Conservation (phyloP, 2,888 invertebrate species). For the Sinohyriopsis cumingii region DNA sequence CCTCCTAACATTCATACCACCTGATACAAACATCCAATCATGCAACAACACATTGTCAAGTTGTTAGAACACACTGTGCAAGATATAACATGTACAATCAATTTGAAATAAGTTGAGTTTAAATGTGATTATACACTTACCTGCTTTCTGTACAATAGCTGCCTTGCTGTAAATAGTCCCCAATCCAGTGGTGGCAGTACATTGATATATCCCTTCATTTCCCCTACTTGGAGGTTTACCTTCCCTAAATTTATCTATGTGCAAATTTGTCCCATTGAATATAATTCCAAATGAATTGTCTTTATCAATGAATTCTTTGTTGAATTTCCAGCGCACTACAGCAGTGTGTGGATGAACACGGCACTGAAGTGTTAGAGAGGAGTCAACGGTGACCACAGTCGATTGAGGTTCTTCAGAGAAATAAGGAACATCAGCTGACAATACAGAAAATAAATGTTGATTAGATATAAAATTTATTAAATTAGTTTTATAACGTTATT, state of each 20-base stretch:
- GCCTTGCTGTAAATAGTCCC: slow-evolving; percentile 41
- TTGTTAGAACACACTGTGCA: no score
- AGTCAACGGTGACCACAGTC: slow-evolving; percentile 37
- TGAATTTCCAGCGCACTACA: slow-evolving; percentile 44
- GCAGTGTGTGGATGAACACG: slow-evolving; percentile 36
- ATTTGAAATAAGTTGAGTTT: no score
- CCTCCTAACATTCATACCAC: no score
- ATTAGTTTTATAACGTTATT: no score
- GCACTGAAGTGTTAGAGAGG: slow-evolving; percentile 40
- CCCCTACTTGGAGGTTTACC: slow-evolving; percentile 24
- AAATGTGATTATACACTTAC: slow-evolving; percentile 14
- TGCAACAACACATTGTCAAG: no score
- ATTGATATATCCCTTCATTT: slow-evolving; percentile 40
- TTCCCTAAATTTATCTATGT: slow-evolving; percentile 27
- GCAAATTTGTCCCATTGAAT: slow-evolving; percentile 35
- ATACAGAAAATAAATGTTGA: slow-evolving; percentile 6
- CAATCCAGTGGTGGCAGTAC: slow-evolving; percentile 33
- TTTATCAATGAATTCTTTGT: slow-evolving; percentile 34
- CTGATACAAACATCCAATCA: no score
- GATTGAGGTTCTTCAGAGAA: slow-evolving; percentile 46
- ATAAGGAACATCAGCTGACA: slow-evolving; percentile 45
- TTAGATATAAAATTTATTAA: no score
- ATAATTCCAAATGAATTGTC: slow-evolving; percentile 39
- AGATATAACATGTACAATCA: no score
- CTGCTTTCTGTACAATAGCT: slow-evolving; percentile 48